A percentile compares a stretch with the other conserved stretches of the same genome.
Conservation (phyloP, 1,140 invertebrate species). For the Psilanteris sp. region DNA sequence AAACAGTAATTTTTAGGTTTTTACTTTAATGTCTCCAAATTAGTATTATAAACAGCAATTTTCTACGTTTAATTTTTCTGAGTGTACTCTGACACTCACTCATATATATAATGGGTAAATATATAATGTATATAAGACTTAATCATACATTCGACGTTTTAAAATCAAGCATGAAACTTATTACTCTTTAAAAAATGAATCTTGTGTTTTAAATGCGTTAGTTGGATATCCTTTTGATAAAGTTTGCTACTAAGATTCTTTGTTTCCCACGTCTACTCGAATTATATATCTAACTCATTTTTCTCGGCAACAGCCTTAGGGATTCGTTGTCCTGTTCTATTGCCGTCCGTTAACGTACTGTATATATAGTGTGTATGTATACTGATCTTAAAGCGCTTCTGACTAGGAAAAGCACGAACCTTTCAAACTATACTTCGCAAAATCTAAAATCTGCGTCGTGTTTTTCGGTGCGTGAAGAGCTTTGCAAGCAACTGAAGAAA, state of each 20-base stretch:
- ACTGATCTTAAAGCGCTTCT: constrained; percentile 53
- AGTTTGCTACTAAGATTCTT: constrained; percentile 18
- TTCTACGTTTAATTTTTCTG: no score
- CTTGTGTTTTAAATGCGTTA: no score
- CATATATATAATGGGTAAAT: no score
- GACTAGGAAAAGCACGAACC: constrained; percentile 55
- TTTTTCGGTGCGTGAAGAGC: constrained; percentile 66
- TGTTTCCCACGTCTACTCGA: constrained; percentile 30
- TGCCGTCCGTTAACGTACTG: constrained; percentile 27
- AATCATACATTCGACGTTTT: no score
- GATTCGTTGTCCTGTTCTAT: constrained; percentile 47
- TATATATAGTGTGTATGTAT: constrained; percentile 41
- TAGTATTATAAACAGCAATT: no score
- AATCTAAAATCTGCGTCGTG: constrained; percentile 51
- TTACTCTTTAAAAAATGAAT: no score
- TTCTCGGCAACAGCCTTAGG: constrained; percentile 36
- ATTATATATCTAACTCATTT: constrained; percentile 46
- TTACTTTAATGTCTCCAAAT: no score
- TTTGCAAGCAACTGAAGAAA: constrained; percentile 53
- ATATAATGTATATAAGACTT: no score
- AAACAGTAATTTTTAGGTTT: no score
- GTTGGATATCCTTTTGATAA: constrained; percentile 1
- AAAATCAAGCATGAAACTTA: no score
- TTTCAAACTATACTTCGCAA: constrained; percentile 46
- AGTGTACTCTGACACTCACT: no score